Evolutionary conservation across 2,888 invertebrate species (phyloP), one percentile per base, ranked within the genome.

Genomic region (Lottia scabra): DNA sequence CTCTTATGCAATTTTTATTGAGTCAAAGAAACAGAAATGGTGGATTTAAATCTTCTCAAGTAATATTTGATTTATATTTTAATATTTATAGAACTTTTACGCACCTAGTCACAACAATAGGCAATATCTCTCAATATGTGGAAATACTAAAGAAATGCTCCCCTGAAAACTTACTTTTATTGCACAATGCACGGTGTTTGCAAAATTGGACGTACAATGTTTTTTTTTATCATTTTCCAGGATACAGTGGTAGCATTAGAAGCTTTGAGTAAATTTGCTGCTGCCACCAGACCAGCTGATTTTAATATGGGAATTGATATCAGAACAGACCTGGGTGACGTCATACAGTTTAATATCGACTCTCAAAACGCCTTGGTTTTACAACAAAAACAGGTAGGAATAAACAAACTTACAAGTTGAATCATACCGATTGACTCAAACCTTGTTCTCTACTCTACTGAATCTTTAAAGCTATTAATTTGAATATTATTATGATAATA

Each of bases 361-460:
- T 75, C 82, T 46, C 75, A 78, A 8, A 90, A 87, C 75, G 86
- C 89, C 5, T 78, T 89, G 19, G 78, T 89, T 4, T 77, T 56
- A 23, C 56, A 56, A 56, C 19, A 23, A 19, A 56, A 23, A 56
- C 19, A 19, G 56, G 56, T 56, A 38, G 38, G 38, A 2, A 38
- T 38, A 38, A 38, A 8, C 8, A 10, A 38, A 30, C 30, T 5
- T 30, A 30, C n/a, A n/a, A n/a, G n/a, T n/a, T n/a, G n/a, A n/a
- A n/a, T n/a, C n/a, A n/a, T n/a, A n/a, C n/a, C n/a, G n/a, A n/a
- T n/a, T n/a, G n/a, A n/a, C n/a, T n/a, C n/a, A n/a, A n/a, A n/a
- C n/a, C n/a, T n/a, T n/a, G n/a, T n/a, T n/a, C n/a, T n/a, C n/a
- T n/a, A n/a, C n/a, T 30, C 30, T 30, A 30, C 30, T 30, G 30